Percentiles rank a stretch among this genome's conserved stretches.
phyloP scores from a whole-genome alignment of 2,797 vertebrate species.

The Hippopotamyrus pictus region DNA sequence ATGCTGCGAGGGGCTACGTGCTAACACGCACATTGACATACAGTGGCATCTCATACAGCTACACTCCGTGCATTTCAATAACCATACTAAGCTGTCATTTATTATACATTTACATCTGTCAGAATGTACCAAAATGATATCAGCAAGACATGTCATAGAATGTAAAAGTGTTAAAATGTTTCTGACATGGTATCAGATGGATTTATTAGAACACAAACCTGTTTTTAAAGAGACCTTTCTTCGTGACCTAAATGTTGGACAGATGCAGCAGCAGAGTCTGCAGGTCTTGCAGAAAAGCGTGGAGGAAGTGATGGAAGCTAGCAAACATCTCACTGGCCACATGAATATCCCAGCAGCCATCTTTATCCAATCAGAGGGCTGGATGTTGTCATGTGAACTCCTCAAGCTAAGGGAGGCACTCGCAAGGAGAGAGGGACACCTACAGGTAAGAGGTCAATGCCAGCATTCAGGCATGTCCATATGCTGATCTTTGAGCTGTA shows the following conservation, averaged over 20 bases:
- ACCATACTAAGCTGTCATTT: neutral
- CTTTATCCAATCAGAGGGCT: conserved; percentile 57
- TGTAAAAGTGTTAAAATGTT: neutral
- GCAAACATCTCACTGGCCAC: conserved; percentile 41
- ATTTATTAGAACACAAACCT: neutral
- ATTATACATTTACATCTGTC: neutral
- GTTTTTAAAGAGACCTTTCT: neutral
- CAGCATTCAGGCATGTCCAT: neutral
- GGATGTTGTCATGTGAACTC: conserved; percentile 48
- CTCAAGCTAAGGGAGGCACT: conserved; percentile 42
- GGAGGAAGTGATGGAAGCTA: conserved; percentile 47
- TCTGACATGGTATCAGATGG: neutral
- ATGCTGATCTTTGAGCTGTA: neutral
- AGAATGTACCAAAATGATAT: neutral
- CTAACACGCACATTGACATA: neutral
- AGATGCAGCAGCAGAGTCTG: conserved; percentile 42
- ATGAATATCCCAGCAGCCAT: conserved; percentile 41
- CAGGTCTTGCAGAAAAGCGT: conserved; percentile 43
- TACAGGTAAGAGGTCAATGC: conserved; percentile 45
- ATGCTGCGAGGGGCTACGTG: neutral
- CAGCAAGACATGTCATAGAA: neutral
- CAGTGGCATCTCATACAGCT: neutral
- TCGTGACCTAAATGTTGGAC: neutral
- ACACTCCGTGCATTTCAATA: neutral
- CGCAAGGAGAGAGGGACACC: conserved; percentile 33